Percentiles rank a stretch among this genome's conserved stretches.
Conservation (phyloP, 2,888 invertebrate species). For the Pasiphila rectangulata region DNA sequence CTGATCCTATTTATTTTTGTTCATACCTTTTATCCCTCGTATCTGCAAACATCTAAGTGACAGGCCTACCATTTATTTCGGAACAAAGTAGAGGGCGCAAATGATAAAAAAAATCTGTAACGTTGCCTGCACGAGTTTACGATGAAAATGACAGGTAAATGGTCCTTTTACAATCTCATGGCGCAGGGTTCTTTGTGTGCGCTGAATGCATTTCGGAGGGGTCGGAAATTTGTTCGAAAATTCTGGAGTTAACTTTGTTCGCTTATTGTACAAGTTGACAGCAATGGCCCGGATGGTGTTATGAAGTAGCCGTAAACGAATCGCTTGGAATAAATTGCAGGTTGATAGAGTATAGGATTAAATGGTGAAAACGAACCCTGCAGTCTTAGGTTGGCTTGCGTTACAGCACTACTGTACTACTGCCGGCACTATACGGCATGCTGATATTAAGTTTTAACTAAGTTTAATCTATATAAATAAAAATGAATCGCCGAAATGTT, state of each 20-base stretch:
- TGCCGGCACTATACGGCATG: no score
- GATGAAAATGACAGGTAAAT: constrained; percentile 20
- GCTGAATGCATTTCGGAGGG: constrained; percentile 17
- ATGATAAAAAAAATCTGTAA: constrained; percentile 33
- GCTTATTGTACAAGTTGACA: no score
- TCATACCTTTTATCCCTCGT: constrained; percentile 12
- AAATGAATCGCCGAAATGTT: no score
- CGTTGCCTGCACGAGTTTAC: constrained; percentile 38
- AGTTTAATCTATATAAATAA: no score
- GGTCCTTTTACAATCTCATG: constrained; percentile 30
- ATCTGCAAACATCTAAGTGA: constrained; percentile 18
- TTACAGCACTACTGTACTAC: no score
- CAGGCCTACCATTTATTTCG: constrained; percentile 24
- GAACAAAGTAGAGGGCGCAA: constrained; percentile 27
- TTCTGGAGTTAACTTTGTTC: not conserved
- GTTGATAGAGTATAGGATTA: no score
- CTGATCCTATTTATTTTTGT: constrained; percentile 12
- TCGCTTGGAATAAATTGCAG: no score
- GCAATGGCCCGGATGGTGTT: no score
- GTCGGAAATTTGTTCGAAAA: not conserved
- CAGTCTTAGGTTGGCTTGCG: no score
- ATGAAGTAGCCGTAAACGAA: no score
- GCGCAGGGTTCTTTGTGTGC: constrained; percentile 23
- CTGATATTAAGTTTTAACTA: no score
- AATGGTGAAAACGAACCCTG: no score